Conservation (phyloP, 2,888 invertebrate genomes). For the Cistogaster globosa region DNA sequence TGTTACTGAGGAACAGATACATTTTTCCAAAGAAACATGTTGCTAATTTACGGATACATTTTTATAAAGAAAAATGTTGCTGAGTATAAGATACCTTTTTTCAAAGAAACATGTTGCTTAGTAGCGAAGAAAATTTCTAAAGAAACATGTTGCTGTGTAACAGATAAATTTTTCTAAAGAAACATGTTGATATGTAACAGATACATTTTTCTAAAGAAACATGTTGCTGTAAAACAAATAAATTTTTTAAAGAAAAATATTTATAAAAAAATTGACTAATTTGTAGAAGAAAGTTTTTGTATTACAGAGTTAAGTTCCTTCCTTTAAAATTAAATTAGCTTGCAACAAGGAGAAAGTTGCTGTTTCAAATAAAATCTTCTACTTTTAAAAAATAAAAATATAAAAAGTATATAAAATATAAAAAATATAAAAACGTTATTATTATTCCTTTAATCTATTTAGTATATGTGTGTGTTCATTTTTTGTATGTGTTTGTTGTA, state of each 20-base stretch:
- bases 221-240: too few relatives aligned
- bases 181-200: neutral
- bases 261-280: too few relatives aligned
- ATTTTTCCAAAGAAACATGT: neutral
- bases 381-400: neutral
- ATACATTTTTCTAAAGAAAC: neutral
- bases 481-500: neutral
- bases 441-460: conserved; percentile 27
- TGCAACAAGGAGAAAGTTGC: neutral
- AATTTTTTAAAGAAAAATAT: too few relatives aligned
- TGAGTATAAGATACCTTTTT: neutral
- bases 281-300: too few relatives aligned
- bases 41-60: neutral
- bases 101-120: neutral
- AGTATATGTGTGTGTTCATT: neutral
- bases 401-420: neutral
- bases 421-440: neutral
- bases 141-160: neutral
- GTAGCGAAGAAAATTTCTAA: neutral
- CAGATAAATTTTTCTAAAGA: neutral
- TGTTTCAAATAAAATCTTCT: neutral
- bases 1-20: too few relatives aligned
- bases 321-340: too few relatives aligned
- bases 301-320: too few relatives aligned
- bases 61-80: neutral